These are phyloP conservation scores for Diadumene lineata DNA, from an alignment of 92 coral and sea anemone genomes.

Conservation along the genomic window DNA sequence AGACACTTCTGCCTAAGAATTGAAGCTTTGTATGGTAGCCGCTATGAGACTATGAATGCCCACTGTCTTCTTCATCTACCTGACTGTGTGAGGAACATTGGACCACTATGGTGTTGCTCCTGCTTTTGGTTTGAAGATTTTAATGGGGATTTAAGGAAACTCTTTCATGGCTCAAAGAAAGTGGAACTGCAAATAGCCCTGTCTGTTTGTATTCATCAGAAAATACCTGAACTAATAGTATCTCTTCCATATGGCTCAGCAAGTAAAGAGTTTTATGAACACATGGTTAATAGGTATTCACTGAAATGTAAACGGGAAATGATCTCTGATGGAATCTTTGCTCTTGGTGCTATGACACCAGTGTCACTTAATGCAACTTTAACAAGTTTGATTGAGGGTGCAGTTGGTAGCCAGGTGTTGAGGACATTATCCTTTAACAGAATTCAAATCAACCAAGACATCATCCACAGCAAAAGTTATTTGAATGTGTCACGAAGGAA, in stretches of 20 bases:
- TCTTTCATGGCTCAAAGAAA: constrained; percentile 74
- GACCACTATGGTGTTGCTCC: constrained; percentile 71
- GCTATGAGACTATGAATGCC: constrained; percentile 61
- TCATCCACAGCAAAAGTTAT: constrained; percentile 57
- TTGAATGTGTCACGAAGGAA: constrained; percentile 45
- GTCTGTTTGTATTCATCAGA: constrained; percentile 68
- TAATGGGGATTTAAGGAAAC: constrained; percentile 59
- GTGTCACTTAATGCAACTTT: constrained; percentile 28
- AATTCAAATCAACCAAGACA: constrained; percentile 50
- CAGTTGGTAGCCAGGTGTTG: constrained; percentile 30
- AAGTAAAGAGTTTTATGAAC: constrained; percentile 54
- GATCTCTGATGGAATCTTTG: constrained; percentile 40
- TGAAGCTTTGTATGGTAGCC: constrained; percentile 61
- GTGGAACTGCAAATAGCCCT: constrained; percentile 65
- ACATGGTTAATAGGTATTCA: constrained; percentile 37
- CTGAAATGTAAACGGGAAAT: constrained; percentile 51
- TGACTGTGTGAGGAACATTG: constrained; percentile 59
- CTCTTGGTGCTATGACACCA: constrained; percentile 63
- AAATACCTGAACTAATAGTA: constrained; percentile 62
- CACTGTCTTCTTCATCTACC: constrained; percentile 59
- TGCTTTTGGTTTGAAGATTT: constrained; percentile 80
- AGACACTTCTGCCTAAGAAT: constrained; percentile 57
- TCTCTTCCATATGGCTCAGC: constrained; percentile 52
- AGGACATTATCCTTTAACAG: constrained; percentile 39
- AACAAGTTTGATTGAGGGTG: constrained; percentile 29